Base-by-base conservation (phyloP, 2,888 invertebrate genomes). In the Phalera bucephala region DNA sequence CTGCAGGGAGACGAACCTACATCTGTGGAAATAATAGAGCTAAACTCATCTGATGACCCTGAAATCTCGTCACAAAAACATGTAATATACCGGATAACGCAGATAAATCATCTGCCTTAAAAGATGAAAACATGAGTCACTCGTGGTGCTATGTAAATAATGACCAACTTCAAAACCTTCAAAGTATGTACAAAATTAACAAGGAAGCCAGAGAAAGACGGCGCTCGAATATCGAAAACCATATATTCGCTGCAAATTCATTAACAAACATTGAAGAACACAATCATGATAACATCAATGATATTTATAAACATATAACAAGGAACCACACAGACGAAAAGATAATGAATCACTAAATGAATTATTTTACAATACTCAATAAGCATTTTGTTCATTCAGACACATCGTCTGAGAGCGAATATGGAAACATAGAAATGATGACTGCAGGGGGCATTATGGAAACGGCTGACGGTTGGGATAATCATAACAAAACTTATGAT, bases 1-100 rank as follows among this genome's bases (percentile, higher is more conserved):
- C 33, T 68, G 33, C 56, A 61, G 39, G 57, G 70, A 12, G 63
- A 64, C 15, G 51, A 63, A 23, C 38, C 45, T 25, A 48, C 59
- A 7, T 27, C 64, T 12, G 57, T 81, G 2, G 71, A 82, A 67
- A 80, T 86, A 11, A 67, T 72, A 28, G 87, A 86, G 67, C 46
- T 86, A 4, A 68, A 75, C 28, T 66, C 74, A 2, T 66, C 71
- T 10, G 44, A 51, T 14, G 63, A 63, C 14, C 44, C 62, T 3
- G 60, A n/a, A n/a, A n/a, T n/a, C n/a, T n/a, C n/a, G 41, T 56
- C 3, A 52, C 60, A 17, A 5, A 17, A 17, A 17, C 17, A 3
- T 17, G 17, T 14, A 50, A 54, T 20, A 31, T 44, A 31, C 35
- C n/a, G n/a, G n/a, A n/a, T n/a, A n/a, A n/a, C n/a, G n/a, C n/a